Evolutionary conservation across 2,888 invertebrate genomes (phyloP), one percentile per base, ranked within the genome.

Genomic region (Caenorhabditis sinica): DNA sequence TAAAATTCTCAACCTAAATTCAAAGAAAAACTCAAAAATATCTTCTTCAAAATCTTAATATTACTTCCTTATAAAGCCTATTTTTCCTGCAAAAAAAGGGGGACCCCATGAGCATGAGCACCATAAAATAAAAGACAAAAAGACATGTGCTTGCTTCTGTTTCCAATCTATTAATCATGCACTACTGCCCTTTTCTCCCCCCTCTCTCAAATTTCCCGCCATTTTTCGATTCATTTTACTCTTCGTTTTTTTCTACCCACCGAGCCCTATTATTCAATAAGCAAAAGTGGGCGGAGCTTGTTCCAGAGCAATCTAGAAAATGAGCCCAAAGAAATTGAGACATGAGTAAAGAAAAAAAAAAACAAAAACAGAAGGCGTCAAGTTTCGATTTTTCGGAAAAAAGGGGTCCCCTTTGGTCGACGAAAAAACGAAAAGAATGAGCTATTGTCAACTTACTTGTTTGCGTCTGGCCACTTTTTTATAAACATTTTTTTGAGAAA

Each of bases 101-200:
- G 40, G 6, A 40, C 40, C 40, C 40, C 40, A 40, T 40, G 40
- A 40, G 40, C 40, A 40, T 40, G 40, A 40, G 40, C 43, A 69
- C 56, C 68, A 49, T 13, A 73, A 63, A 20, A 49, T 17, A 63
- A 65, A 72, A 45, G 66, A 51, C 25, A 28, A 23, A 45, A 60
- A 45, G 40, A 23, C 23, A 30, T 28, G 45, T 6, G 1, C 9
- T 11, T 13, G 20, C 25, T 49, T 23, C 17, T 58, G 58, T 69
- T 69, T 69, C 65, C 56, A 69, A 69, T 72, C 79, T 79, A 79
- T 79, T 79, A 79, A 79, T 79, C 79, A 79, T 79, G 79, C 79
- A 79, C 71, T 69, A 72, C 79, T 79, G 79, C 79, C 43, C 72
- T 53, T 63, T 53, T 69, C 15, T 2, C 43, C 28, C 23, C 33